Conservation (phyloP, 2,888 invertebrate species). For the Leucozona laternaria region DNA sequence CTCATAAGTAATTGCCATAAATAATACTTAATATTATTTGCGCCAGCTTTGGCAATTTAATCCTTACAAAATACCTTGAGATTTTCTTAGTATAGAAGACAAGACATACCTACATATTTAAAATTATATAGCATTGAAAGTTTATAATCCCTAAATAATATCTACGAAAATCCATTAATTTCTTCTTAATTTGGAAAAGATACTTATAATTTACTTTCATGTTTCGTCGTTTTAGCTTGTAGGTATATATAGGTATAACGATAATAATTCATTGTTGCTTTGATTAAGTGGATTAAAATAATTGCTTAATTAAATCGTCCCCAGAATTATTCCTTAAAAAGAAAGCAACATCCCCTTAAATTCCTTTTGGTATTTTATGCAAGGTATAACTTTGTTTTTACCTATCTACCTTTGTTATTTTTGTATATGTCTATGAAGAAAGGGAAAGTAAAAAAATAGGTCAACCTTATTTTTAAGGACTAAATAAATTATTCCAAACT, state of each 20-base stretch:
- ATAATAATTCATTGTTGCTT: neutral
- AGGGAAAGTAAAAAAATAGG: neutral
- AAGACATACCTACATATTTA: no score
- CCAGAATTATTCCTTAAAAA: neutral
- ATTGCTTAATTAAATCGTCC: neutral
- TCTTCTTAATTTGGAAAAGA: neutral
- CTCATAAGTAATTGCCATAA: neutral
- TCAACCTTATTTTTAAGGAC: neutral
- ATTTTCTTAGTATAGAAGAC: neutral
- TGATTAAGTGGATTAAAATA: constrained; percentile 7
- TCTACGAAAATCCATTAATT: neutral
- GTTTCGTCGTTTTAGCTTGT: neutral
- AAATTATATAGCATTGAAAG: neutral
- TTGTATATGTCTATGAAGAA: neutral
- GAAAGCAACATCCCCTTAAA: neutral
- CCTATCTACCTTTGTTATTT: neutral
- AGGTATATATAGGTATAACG: no score
- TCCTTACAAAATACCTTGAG: neutral
- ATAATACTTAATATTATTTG: neutral
- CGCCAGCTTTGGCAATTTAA: neutral
- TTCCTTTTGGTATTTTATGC: neutral
- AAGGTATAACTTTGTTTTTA: no score
- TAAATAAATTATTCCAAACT: neutral
- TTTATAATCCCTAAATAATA: constrained; percentile 9
- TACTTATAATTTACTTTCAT: neutral